phyloP scores from a whole-genome alignment of 2,113 vertebrate genomes.

The Stegastes partitus region DNA sequence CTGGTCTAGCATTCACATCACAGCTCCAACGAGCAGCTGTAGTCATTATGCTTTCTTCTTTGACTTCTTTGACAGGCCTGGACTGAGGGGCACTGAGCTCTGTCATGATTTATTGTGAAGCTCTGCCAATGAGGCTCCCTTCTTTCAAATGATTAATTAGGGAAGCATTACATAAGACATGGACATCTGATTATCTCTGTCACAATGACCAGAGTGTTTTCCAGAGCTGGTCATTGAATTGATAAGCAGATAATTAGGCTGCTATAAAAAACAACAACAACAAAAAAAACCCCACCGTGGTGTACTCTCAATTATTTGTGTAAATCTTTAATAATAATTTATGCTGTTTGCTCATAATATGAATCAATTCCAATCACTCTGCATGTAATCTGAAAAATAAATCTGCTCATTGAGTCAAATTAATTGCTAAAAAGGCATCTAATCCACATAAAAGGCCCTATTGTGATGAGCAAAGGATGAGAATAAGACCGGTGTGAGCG shows the following conservation, averaged over 20 bases:
- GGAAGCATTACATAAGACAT: slow-evolving; percentile 57
- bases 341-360: slow-evolving; percentile 11
- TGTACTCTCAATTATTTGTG: background rate
- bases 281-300: too few species aligned
- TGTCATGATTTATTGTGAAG: slow-evolving; percentile 55
- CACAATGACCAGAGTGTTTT: slow-evolving; percentile 59
- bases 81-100: slow-evolving; percentile 40
- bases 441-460: slow-evolving; percentile 36
- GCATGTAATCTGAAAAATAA: slow-evolving; percentile 31
- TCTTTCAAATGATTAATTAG: slow-evolving; percentile 64
- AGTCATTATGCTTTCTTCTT: slow-evolving; percentile 47
- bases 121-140: slow-evolving; percentile 40
- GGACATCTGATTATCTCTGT: slow-evolving; percentile 36
- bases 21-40: slow-evolving; percentile 37
- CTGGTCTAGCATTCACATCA: slow-evolving; percentile 45
- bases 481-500: slow-evolving; percentile 56
- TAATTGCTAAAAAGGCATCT: slow-evolving; percentile 38
- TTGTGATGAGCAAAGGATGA: slow-evolving; percentile 42
- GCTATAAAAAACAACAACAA: background rate
- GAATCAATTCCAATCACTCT: background rate
- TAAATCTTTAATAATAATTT: slow-evolving; percentile 28
- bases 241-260: slow-evolving; percentile 36
- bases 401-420: slow-evolving; percentile 35
- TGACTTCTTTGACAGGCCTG: slow-evolving; percentile 47
- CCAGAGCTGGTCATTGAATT: slow-evolving; percentile 19